Evolutionary conservation across 2,113 vertebrate species (phyloP).

Genomic region (Gymnobelideus leadbeateri): DNA sequence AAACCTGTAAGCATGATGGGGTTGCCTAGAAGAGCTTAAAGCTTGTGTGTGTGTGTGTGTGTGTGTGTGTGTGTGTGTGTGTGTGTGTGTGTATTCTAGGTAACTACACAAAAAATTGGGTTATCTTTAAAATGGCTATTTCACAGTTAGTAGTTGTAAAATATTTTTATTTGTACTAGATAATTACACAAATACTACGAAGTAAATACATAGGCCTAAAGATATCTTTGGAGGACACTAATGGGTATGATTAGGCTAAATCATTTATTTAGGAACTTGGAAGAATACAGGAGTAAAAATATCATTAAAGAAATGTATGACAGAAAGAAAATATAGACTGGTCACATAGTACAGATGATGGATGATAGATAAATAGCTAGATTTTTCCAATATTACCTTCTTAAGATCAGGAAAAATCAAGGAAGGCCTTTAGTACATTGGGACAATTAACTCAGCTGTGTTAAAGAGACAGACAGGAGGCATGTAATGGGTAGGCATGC

Average conservation of each 20-base stretch:
- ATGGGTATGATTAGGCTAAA: neutral
- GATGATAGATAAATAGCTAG: neutral
- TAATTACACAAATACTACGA: neutral
- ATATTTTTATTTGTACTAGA: neutral
- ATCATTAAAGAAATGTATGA: neutral
- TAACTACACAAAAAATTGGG: no score
- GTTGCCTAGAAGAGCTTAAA: neutral
- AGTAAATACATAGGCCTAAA: neutral
- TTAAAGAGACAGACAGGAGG: neutral
- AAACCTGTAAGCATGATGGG: constrained; percentile 84
- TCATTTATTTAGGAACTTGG: neutral
- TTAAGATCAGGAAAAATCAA: neutral
- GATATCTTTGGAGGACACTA: neutral
- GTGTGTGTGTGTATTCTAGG: neutral
- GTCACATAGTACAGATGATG: neutral
- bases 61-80: neutral
- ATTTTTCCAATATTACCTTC: neutral
- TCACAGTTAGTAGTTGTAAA: neutral
- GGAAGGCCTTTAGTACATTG: neutral
- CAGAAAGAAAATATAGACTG: neutral
- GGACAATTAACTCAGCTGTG: no score
- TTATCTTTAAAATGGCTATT: no score
- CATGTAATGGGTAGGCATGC: neutral
- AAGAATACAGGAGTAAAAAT: neutral
- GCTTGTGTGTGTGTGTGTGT: neutral